Evolutionary conservation across 2,888 invertebrate species (phyloP).

Genomic region (Campaea margaritaria): DNA sequence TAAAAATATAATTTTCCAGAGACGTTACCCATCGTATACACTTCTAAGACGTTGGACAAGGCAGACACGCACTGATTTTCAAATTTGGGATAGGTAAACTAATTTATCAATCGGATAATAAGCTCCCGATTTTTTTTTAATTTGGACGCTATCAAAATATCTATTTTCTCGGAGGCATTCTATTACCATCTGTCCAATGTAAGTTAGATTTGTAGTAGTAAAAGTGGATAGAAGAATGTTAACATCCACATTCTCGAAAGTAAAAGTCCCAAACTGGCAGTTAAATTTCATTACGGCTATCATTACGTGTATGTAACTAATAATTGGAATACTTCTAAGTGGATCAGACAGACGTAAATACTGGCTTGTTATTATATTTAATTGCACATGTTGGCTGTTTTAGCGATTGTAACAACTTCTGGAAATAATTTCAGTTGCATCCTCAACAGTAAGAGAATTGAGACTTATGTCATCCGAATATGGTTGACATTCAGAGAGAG

Average conservation of each 20-base stretch:
- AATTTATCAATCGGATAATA: too few relatives aligned
- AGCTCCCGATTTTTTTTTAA: too few relatives aligned
- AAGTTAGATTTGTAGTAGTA: too few relatives aligned
- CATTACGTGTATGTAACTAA: conserved; percentile 23
- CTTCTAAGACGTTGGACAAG: too few relatives aligned
- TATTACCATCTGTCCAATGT: too few relatives aligned
- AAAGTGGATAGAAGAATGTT: conserved; percentile 3
- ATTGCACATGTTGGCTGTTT: conserved; percentile 7
- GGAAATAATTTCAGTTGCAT: not conserved
- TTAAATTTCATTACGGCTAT: conserved; percentile 14
- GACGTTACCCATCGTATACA: too few relatives aligned
- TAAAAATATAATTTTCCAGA: too few relatives aligned
- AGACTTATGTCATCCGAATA: not conserved
- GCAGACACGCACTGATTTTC: too few relatives aligned
- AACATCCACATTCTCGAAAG: conserved; percentile 25
- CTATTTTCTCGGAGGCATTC: too few relatives aligned
- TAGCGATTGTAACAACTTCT: not conserved
- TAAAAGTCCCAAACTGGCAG: conserved; percentile 18
- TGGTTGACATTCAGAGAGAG: not conserved
- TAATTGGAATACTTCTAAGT: conserved; percentile 22
- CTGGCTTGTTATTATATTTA: conserved; percentile 8
- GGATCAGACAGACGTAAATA: conserved; percentile 23
- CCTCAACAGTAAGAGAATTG: not conserved
- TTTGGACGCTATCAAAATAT: too few relatives aligned
- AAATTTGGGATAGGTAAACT: too few relatives aligned